These are phyloP conservation scores for Synergus japonicus DNA, from an alignment of 2,888 invertebrate genomes.

Conservation along the genomic window DNA sequence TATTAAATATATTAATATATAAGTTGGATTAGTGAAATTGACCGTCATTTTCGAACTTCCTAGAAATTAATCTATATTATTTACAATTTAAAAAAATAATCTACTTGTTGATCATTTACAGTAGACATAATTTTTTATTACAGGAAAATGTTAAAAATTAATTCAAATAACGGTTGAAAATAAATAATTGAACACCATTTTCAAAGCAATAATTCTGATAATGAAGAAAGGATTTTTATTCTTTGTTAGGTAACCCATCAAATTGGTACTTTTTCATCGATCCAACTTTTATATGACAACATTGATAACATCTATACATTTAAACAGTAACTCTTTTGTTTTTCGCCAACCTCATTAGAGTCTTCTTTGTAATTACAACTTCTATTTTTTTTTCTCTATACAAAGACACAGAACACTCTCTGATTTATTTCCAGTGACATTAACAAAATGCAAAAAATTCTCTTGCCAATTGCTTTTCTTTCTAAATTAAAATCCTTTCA, in stretches of 20 bases:
- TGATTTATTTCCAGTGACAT: not conserved
- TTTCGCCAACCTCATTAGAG: slow-evolving; percentile 15
- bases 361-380: slow-evolving; percentile 22
- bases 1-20: slow-evolving; percentile 23
- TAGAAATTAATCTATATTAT: slow-evolving; percentile 2
- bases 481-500: not conserved
- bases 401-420: slow-evolving; percentile 24
- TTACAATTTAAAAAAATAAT: not conserved
- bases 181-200: too few species aligned
- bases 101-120: not conserved
- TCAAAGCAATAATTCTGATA: not conserved
- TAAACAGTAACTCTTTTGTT: slow-evolving; percentile 28
- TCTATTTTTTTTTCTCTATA: slow-evolving; percentile 18
- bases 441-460: slow-evolving; percentile 5
- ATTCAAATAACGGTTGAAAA: not conserved
- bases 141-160: not conserved
- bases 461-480: not conserved
- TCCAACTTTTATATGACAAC: slow-evolving; percentile 39
- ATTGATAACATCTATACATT: slow-evolving; percentile 40
- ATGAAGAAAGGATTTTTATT: not conserved
- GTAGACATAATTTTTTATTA: not conserved
- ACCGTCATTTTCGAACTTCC: not conserved
- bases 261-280: slow-evolving; percentile 17
- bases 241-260: not conserved
- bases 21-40: slow-evolving; percentile 25